phyloP scores from a whole-genome alignment of 2,113 vertebrate genomes.

The Labeo catla region DNA sequence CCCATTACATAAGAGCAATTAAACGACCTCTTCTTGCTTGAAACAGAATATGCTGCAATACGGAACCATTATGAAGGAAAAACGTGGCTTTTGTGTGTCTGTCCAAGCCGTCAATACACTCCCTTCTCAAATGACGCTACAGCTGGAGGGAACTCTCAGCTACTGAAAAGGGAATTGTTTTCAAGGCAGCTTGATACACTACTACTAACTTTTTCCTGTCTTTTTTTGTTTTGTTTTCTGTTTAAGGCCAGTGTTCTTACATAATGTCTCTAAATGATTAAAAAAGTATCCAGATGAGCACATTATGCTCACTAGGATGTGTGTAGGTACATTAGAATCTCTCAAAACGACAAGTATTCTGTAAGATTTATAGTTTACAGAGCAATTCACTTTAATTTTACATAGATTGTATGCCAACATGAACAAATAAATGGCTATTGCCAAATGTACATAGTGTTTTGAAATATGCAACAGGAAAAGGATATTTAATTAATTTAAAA shows the following conservation, averaged over 20 bases:
- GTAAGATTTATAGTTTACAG: background rate
- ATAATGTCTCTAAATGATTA: background rate
- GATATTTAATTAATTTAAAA: background rate
- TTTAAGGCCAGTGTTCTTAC: background rate
- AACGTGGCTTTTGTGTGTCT: background rate
- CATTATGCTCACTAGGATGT: background rate
- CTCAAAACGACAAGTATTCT: background rate
- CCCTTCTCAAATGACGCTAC: background rate
- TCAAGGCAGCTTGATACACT: background rate
- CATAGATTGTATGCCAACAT: background rate
- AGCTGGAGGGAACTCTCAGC: background rate
- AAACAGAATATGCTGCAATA: background rate
- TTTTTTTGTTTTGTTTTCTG: background rate
- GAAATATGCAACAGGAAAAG: background rate
- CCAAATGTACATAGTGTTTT: background rate
- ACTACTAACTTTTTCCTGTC: background rate
- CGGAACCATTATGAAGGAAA: background rate
- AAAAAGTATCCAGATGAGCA: background rate
- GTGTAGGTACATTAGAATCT: background rate
- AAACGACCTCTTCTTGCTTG: background rate
- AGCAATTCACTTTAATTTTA: background rate
- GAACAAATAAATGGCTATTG: background rate
- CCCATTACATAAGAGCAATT: constrained; percentile 26
- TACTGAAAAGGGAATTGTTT: constrained; percentile 2
- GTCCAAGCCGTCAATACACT: constrained; percentile 8